phyloP scores from a whole-genome alignment of 2,888 invertebrate genomes.

The Xestia sexstrigata region DNA sequence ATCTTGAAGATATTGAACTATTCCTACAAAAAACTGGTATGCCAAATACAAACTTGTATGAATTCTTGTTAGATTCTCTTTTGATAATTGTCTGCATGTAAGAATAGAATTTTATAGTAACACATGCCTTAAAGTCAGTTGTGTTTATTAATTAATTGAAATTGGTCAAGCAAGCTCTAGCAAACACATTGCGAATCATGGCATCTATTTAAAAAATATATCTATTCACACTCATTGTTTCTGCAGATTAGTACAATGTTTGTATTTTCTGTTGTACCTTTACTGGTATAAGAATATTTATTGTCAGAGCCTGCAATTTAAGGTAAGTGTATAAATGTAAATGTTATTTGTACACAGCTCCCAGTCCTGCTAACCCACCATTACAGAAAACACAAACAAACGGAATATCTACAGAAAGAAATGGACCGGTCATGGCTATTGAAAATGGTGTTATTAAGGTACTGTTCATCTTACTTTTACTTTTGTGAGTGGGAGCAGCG shows the following conservation, averaged over 20 bases:
- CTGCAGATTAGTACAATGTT: not conserved
- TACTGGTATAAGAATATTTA: not conserved
- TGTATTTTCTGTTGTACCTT: not conserved
- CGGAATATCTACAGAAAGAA: constrained; percentile 71
- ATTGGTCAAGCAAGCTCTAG: not conserved
- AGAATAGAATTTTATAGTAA: not conserved
- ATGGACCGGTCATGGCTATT: constrained; percentile 85
- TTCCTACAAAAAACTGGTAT: constrained; percentile 85
- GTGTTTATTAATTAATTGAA: not conserved
- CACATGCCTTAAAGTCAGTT: not conserved
- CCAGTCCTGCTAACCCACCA: constrained; percentile 57
- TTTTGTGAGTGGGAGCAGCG: too few relatives aligned
- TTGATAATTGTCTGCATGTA: not conserved
- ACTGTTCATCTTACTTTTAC: constrained; percentile 23
- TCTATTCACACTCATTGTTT: not conserved
- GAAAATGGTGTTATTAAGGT: constrained; percentile 89
- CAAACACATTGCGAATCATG: not conserved
- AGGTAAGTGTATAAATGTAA: not conserved
- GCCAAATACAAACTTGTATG: not conserved
- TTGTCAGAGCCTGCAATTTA: too few relatives aligned
- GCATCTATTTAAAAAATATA: not conserved
- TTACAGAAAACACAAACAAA: constrained; percentile 56
- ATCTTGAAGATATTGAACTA: constrained; percentile 85
- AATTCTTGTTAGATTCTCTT: constrained; percentile 14
- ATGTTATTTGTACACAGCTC: constrained; percentile 63